phyloP scores from a whole-genome alignment of 2,797 vertebrate species.

The Chrosomus eos region DNA sequence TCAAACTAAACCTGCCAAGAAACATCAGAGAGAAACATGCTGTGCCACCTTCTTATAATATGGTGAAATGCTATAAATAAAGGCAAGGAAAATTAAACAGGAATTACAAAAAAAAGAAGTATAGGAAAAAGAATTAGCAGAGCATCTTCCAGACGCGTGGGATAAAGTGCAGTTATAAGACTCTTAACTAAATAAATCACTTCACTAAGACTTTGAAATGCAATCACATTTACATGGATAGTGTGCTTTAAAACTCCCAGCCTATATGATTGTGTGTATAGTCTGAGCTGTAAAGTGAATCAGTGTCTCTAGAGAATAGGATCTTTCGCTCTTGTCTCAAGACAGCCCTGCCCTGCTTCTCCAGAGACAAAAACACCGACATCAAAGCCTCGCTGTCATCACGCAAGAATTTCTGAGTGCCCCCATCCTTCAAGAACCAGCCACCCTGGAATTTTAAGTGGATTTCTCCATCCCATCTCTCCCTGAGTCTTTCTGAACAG shows the following conservation, averaged over 20 bases:
- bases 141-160: not conserved
- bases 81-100: conserved; percentile 50
- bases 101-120: conserved; percentile 14
- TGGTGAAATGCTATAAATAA: conserved; percentile 57
- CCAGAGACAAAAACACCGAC: conserved; percentile 55
- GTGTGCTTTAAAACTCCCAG: not conserved
- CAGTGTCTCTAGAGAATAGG: conserved; percentile 39
- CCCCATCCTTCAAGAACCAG: conserved; percentile 60
- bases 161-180: not conserved
- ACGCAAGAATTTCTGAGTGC: conserved; percentile 66
- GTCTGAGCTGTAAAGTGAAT: conserved; percentile 36
- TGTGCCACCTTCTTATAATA: conserved; percentile 53
- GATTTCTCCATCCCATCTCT: conserved; percentile 61
- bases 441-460: conserved; percentile 69
- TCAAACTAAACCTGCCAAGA: conserved; percentile 48
- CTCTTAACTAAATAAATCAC: conserved; percentile 18
- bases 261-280: conserved; percentile 12
- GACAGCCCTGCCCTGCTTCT: conserved; percentile 57
- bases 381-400: conserved; percentile 68
- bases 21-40: conserved; percentile 56
- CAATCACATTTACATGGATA: not conserved
- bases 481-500: conserved; percentile 45
- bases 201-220: conserved; percentile 21
- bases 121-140: conserved; percentile 14
- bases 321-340: conserved; percentile 33